Percentiles rank a stretch among this genome's conserved stretches.
Evolutionary conservation across 2,113 vertebrate species (phyloP).

Genomic region (Pungitius pungitius): DNA sequence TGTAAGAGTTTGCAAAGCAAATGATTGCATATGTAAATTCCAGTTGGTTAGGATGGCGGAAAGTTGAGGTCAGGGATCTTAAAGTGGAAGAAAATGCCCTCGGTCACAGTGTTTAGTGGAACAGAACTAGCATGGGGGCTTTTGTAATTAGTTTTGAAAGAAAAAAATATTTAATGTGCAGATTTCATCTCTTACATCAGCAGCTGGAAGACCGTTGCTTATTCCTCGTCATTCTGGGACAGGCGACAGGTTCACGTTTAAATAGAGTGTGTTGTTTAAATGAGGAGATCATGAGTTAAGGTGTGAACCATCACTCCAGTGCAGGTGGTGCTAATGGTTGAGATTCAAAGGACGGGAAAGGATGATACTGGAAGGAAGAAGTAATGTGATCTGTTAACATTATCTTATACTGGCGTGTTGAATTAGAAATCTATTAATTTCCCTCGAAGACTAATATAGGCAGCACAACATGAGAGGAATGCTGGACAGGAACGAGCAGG

Average conservation of each 20-base stretch:
- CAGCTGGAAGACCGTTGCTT: constrained; percentile 14
- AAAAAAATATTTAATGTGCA: constrained; percentile 43
- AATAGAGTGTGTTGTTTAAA: neutral
- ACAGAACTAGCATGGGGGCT: neutral
- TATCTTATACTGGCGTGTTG: neutral
- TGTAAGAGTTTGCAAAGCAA: constrained; percentile 30
- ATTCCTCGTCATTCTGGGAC: constrained; percentile 36
- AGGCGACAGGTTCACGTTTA: no score
- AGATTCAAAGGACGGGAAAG: neutral
- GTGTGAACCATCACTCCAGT: constrained; percentile 8
- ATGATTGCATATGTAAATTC: constrained; percentile 46
- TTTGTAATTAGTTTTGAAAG: constrained; percentile 18
- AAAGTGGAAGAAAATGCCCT: constrained; percentile 31
- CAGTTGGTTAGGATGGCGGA: constrained; percentile 39
- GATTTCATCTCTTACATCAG: constrained; percentile 38
- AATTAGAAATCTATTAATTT: constrained; percentile 10
- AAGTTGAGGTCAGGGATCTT: constrained; percentile 39
- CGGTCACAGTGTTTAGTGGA: constrained; percentile 29
- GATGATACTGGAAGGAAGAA: neutral
- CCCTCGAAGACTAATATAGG: neutral
- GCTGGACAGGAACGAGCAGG: neutral
- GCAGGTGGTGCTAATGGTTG: constrained; percentile 1
- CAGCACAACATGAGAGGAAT: neutral
- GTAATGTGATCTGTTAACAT: no score
- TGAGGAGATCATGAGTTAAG: neutral